Evolutionary conservation across 2,888 invertebrate genomes (phyloP), one percentile per base, ranked within the genome.

Genomic region (Notocelia uddmanniana): DNA sequence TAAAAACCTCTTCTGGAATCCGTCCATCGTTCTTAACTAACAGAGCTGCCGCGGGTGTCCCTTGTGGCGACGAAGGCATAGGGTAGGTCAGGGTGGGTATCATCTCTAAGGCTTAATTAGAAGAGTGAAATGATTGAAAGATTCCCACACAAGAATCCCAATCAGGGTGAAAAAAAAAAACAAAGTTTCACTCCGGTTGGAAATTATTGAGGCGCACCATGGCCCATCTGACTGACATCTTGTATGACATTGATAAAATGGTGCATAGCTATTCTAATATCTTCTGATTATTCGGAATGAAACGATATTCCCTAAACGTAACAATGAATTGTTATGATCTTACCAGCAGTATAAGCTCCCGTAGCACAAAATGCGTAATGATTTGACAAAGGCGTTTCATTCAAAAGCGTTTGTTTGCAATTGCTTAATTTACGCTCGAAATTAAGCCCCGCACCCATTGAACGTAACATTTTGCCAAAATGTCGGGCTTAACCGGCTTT

Each of bases 401-500:
- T 41, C 34, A 19, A 64, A 70, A 70, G n/a, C 64, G 59, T 66
- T 70, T 70, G 66, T 66, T 66, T 66, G 52, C 64, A 59, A 70
- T 70, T 66, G 52, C 70, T 58, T 54, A 50, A 58, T 64, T 70
- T 70, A 31, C 70, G 18, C 19, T 59, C 13, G 23, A 45, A 64
- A 64, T 70, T 70, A 64, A 58, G 64, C 58, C 37, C 13, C 58
- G 37, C 37, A 52, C 15, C 63, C 58, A 58, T 73, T 69, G 60
- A 64, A 64, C 41, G 41, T 50, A 45, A 66, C 48, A 59, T 69
- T 64, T 34, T 48, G 58, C 41, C 55, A 45, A 63, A 68, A 74
- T 58, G 67, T 15, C 13, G 45, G 60, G 26, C 31, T 73, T 41
- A 62, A 34, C 78, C 76, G 74, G 80, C 79, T 78, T 82, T 82